phyloP scores from a whole-genome alignment of 1,140 invertebrate species.

The Eurytemora carolleeae region DNA sequence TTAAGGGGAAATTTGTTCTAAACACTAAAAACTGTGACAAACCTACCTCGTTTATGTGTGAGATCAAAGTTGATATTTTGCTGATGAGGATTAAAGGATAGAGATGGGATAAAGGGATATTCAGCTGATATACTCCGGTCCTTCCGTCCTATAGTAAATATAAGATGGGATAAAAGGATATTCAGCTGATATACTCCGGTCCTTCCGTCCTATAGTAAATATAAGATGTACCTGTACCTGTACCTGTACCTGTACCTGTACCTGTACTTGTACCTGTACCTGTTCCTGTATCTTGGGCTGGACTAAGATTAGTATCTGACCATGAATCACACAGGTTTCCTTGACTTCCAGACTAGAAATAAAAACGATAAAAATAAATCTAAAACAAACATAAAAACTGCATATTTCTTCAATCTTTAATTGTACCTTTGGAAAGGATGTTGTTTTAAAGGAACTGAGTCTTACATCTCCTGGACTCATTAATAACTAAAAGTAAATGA shows the following conservation, averaged over 20 bases:
- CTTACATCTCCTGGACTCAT: too few relatives aligned
- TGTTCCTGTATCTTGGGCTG: too few relatives aligned
- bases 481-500: too few relatives aligned
- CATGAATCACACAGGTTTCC: constrained; percentile 8
- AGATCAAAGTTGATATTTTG: constrained; percentile 14
- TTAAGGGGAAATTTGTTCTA: too few relatives aligned
- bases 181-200: background rate
- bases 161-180: background rate
- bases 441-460: background rate
- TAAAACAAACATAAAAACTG: too few relatives aligned
- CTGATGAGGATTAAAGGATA: background rate
- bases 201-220: background rate
- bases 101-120: constrained; percentile 7
- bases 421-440: too few relatives aligned
- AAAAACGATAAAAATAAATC: background rate
- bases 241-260: too few relatives aligned
- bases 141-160: background rate
- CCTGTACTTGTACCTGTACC: too few relatives aligned
- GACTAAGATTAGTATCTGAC: too few relatives aligned
- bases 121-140: background rate
- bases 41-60: constrained; percentile 11
- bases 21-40: too few relatives aligned
- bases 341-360: constrained; percentile 14
- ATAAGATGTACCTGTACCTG: too few relatives aligned
- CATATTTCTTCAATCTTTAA: too few relatives aligned